phyloP scores from a whole-genome alignment of 2,113 vertebrate species.

The Brachypteracias leptosomus region DNA sequence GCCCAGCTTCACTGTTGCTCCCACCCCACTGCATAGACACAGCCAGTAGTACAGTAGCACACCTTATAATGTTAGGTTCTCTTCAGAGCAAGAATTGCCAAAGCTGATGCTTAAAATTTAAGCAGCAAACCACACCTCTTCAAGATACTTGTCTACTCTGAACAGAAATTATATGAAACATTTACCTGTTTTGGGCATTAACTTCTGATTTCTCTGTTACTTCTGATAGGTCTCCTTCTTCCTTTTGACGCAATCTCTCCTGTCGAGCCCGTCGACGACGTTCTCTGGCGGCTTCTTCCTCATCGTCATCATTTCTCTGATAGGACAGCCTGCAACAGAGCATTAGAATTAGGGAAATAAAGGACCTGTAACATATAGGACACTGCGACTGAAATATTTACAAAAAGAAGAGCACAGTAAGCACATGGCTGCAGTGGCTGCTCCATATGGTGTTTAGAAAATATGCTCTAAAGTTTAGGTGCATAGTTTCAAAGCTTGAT shows the following conservation, averaged over 20 bases:
- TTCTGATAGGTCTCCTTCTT: conserved; percentile 81
- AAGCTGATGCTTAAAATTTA: neutral
- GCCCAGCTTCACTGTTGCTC: neutral
- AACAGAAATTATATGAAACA: neutral
- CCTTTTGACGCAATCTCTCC: conserved; percentile 84
- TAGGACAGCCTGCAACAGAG: conserved; percentile 80
- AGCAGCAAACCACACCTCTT: neutral
- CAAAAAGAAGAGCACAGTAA: neutral
- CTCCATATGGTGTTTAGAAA: neutral
- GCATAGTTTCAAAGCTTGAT: fast-evolving
- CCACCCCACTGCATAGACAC: neutral
- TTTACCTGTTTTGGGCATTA: conserved; percentile 90
- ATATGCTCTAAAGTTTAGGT: fast-evolving
- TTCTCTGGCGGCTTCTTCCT: conserved; percentile 93
- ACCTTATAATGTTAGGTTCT: neutral
- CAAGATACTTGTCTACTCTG: neutral
- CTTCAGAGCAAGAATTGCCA: neutral
- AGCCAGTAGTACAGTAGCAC: neutral
- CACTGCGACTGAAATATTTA: neutral
- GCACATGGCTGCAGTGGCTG: neutral
- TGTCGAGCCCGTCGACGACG: conserved; percentile 91
- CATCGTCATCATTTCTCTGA: conserved; percentile 86
- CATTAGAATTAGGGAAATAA: neutral
- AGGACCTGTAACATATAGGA: neutral
- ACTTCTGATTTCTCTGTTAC: conserved; percentile 74